Evolutionary conservation across 2,113 vertebrate genomes (phyloP).

Genomic region (Galemys pyrenaicus): DNA sequence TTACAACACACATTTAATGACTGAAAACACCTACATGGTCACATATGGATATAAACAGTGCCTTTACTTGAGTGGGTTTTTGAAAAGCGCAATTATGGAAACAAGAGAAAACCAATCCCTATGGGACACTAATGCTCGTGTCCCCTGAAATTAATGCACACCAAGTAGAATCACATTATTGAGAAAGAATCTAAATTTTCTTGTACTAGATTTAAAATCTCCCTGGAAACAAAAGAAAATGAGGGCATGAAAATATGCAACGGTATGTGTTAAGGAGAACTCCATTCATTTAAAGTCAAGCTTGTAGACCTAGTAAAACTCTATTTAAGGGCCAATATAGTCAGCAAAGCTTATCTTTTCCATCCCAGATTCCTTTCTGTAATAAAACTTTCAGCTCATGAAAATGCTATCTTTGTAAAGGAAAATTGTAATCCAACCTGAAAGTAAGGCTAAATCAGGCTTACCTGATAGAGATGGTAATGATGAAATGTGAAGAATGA

Average conservation of each 20-base stretch:
- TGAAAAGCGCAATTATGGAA: background rate
- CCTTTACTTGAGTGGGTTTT: background rate
- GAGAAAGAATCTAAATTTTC: background rate
- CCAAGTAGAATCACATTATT: background rate
- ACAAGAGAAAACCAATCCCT: background rate
- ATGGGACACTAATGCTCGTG: background rate
- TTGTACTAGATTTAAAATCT: background rate
- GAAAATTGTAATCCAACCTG: background rate
- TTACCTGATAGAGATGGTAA: background rate
- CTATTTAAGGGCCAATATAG: background rate
- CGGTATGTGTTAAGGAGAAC: background rate
- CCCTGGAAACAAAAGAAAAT: slow-evolving; percentile 4
- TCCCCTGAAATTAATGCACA: slow-evolving; percentile 37
- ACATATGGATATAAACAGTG: background rate
- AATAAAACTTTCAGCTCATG: background rate
- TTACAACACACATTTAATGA: background rate
- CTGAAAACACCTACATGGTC: background rate
- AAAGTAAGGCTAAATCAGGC: background rate
- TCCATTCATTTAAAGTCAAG: background rate
- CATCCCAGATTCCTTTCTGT: background rate
- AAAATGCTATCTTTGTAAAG: background rate
- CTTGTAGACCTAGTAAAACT: background rate
- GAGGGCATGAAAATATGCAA: background rate
- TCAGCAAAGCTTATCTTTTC: background rate
- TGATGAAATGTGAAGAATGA: background rate